Evolutionary conservation across 2,888 invertebrate genomes (phyloP).

Genomic region (Agrotis clavis): DNA sequence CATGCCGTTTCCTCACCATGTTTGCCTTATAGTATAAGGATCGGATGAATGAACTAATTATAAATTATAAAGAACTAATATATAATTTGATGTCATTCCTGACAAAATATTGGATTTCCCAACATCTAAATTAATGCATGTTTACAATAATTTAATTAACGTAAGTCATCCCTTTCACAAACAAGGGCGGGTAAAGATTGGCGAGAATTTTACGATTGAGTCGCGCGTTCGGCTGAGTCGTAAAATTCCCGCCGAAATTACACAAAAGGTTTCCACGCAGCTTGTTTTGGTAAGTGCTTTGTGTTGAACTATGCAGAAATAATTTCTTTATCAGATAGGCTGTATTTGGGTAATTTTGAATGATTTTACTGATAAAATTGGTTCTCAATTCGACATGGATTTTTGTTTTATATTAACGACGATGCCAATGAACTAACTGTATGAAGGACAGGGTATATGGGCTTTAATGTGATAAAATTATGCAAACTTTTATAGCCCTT

Average conservation of each 20-base stretch:
- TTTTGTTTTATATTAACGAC: too few relatives aligned
- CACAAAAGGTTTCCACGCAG: background rate
- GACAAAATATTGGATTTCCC: too few relatives aligned
- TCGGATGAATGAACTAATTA: too few relatives aligned
- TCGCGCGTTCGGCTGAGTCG: background rate
- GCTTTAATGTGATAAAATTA: too few relatives aligned
- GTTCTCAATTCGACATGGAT: too few relatives aligned
- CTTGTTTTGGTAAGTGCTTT: background rate
- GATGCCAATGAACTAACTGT: background rate
- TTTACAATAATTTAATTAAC: constrained; percentile 17
- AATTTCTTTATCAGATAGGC: background rate
- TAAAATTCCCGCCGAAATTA: constrained; percentile 30
- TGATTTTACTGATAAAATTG: background rate
- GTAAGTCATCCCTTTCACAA: background rate
- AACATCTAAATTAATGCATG: constrained; percentile 2
- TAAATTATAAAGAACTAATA: too few relatives aligned
- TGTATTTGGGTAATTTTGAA: background rate
- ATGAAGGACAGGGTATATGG: background rate
- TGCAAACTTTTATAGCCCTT: too few relatives aligned
- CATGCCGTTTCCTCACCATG: too few relatives aligned
- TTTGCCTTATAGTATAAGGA: too few relatives aligned
- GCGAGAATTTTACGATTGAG: background rate
- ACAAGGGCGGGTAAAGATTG: constrained; percentile 19
- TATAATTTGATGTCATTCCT: too few relatives aligned
- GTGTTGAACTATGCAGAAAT: background rate